These are phyloP conservation scores for Lota lota DNA, from an alignment of 2,113 vertebrate species.

Conservation along the genomic window DNA sequence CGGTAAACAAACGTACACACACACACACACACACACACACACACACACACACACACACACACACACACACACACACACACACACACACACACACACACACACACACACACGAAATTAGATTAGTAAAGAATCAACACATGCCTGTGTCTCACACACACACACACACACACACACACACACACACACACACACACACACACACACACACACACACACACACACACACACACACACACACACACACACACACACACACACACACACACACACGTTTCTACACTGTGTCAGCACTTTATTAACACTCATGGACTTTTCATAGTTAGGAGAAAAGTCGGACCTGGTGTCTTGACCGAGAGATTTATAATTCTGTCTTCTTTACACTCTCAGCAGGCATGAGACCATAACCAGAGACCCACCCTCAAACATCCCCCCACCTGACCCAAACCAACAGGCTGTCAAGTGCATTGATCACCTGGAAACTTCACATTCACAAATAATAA, in stretches of 20 bases:
- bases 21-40: slow-evolving; percentile 1
- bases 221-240: neutral
- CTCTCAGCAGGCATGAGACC: slow-evolving; percentile 33
- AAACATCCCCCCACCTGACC: slow-evolving; percentile 10
- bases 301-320: neutral
- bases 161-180: neutral
- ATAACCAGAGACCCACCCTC: slow-evolving; percentile 22
- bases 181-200: neutral
- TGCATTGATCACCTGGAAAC: no score
- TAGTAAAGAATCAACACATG: neutral
- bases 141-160: neutral
- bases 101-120: neutral
- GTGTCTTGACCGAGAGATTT: neutral
- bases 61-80: slow-evolving; percentile 1
- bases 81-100: neutral
- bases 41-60: neutral
- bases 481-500: no score
- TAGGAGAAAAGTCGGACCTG: neutral
- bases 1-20: neutral
- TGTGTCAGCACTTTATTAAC: slow-evolving; percentile 27
- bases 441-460: slow-evolving; percentile 16
- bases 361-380: slow-evolving; percentile 18
- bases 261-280: neutral
- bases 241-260: neutral
- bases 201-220: neutral